Evolutionary conservation across 2,888 invertebrate genomes (phyloP).

Genomic region (Argyresthia albistria): DNA sequence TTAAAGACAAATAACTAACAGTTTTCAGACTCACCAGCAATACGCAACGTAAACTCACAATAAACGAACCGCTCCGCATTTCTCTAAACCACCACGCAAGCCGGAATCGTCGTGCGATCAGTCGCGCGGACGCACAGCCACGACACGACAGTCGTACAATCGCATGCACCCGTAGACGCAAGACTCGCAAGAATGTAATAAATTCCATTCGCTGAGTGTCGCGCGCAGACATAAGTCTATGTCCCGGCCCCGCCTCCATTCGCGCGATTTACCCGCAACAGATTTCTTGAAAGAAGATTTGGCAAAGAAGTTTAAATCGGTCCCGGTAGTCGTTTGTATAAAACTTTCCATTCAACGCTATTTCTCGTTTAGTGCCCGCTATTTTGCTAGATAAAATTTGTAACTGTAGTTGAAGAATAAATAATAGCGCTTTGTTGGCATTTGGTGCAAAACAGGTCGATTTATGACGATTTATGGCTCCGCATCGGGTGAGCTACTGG

Average conservation of each 20-base stretch:
- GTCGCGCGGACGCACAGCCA: not conserved
- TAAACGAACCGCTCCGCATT: too few species aligned
- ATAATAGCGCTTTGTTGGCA: too few species aligned
- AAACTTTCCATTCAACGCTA: constrained; percentile 24
- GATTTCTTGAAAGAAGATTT: constrained; percentile 40
- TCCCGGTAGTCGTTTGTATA: constrained; percentile 39
- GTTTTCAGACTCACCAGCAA: too few species aligned
- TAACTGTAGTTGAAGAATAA: not conserved
- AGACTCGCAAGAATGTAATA: constrained; percentile 42
- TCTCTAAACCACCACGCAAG: too few species aligned
- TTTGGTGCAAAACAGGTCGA: too few species aligned
- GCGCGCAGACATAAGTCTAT: constrained; percentile 37
- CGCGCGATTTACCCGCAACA: constrained; percentile 25
- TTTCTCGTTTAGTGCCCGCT: not conserved
- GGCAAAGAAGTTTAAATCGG: constrained; percentile 40
- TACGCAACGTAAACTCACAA: too few species aligned
- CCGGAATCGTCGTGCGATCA: too few species aligned
- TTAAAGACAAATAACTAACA: too few species aligned
- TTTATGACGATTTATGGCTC: too few species aligned
- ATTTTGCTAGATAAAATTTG: not conserved
- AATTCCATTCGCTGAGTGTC: constrained; percentile 53
- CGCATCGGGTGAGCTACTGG: too few species aligned
- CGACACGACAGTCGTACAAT: not conserved
- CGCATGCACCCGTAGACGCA: constrained; percentile 5
- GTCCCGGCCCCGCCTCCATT: constrained; percentile 12